Conservation (phyloP, 2,888 invertebrate genomes). For the Cephus runcator region DNA sequence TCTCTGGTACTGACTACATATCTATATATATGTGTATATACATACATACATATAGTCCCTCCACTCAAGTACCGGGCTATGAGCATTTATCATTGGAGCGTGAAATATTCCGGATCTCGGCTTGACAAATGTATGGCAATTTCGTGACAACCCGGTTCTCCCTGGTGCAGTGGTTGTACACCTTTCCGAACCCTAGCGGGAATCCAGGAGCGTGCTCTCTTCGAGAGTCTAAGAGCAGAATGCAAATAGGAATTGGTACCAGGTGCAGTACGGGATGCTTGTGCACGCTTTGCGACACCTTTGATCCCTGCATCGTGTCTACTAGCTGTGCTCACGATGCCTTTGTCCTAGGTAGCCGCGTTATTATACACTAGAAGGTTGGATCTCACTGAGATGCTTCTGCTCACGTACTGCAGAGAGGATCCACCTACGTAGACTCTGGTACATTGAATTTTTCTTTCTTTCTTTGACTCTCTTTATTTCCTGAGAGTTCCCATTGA, state of each 20-base stretch:
- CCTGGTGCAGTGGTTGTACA: not conserved
- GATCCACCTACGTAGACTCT: not conserved
- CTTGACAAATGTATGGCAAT: not conserved
- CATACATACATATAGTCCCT: not conserved
- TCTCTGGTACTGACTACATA: not conserved
- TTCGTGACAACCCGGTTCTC: not conserved
- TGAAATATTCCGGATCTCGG: not conserved
- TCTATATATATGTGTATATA: not conserved
- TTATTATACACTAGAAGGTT: not conserved
- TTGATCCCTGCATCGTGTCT: constrained; percentile 19
- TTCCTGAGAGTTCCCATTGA: not conserved
- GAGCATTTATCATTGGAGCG: not conserved
- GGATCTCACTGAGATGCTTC: not conserved
- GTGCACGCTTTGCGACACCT: constrained; percentile 20
- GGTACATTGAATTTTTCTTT: not conserved
- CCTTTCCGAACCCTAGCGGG: not conserved
- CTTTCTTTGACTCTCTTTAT: not conserved
- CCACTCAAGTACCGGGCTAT: not conserved
- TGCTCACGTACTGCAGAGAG: not conserved
- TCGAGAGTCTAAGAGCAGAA: not conserved
- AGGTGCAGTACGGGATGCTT: constrained; percentile 4
- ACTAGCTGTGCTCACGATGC: not conserved
- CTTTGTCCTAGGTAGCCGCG: not conserved
- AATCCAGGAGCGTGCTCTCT: not conserved
- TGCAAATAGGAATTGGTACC: constrained; percentile 1